Base-by-base conservation (phyloP, 2,888 invertebrate species). In the Mythimna albipuncta region DNA sequence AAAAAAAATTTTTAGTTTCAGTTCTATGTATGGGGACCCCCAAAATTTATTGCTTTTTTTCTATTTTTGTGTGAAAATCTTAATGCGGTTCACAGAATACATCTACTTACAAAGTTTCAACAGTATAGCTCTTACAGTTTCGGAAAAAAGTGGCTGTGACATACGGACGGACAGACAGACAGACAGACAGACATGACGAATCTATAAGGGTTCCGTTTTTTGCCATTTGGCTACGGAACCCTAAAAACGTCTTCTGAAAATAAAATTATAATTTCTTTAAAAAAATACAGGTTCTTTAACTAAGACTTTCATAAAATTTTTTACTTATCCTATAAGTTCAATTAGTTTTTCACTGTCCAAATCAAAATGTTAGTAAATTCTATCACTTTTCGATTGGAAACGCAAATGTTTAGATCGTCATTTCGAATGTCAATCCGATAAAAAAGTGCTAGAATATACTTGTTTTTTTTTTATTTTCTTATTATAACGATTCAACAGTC, bases 291-390 rank as follows among this genome's bases (percentile, higher is more conserved):
- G 6, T 50, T 50, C 50, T 50, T 5, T 50, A 9, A 52, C 52
- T 9, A 52, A 52, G 52, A 52, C n/a, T 52, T 52, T 52, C 52
- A 52, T 52, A 52, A 52, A 52, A 52, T n/a, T n/a, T 52, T 50
- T 50, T 50, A 50, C 50, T 50, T 50, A 50, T 50, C 50, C 6
- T 50, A 50, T n/a, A 19, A 50, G 50, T 50, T 50, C 50, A 50
- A n/a, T 50, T 50, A n/a, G 50, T 50, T 50, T 50, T 50, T 50
- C 44, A 50, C 50, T 6, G 50, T 50, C 50, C 50, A 50, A 50
- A 50, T 50, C 50, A 50, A 50, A 50, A 50, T 50, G 50, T 50
- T 50, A 50, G 50, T 50, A 50, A 50, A 50, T 50, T 50, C 50
- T 50, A 50, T 50, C 50, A 50, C 50, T 50, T 50, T 19, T 50